A percentile compares a stretch with the other conserved stretches of the same genome.
Evolutionary conservation across 2,888 invertebrate genomes (phyloP).

Genomic region (Heliconius hortense): DNA sequence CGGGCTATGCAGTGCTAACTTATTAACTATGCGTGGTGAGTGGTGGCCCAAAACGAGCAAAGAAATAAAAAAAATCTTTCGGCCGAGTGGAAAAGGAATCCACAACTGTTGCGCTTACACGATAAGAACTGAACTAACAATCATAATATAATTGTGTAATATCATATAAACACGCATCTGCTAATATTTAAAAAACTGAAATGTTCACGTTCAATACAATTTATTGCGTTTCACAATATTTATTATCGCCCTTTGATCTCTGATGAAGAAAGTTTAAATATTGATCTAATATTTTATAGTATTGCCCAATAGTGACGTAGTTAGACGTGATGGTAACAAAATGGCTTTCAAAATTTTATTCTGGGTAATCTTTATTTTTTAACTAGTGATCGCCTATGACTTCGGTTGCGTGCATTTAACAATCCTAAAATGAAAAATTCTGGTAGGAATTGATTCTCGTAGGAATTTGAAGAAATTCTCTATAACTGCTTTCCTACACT

Average conservation of each 20-base stretch:
- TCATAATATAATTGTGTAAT: not conserved
- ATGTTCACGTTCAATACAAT: not conserved
- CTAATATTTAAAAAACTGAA: not conserved
- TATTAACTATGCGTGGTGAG: too few relatives aligned
- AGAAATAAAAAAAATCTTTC: too few relatives aligned
- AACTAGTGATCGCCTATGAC: not conserved
- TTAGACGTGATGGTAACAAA: not conserved
- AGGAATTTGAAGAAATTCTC: too few relatives aligned
- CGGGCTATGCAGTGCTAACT: not conserved
- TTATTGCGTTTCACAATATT: constrained; percentile 22
- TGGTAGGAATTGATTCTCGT: too few relatives aligned
- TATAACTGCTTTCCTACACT: too few relatives aligned
- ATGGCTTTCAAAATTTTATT: not conserved
- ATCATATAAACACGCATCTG: not conserved
- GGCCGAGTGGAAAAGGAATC: too few relatives aligned
- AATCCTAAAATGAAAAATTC: not conserved
- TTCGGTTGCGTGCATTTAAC: not conserved
- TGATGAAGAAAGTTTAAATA: constrained; percentile 20
- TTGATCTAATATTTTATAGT: constrained; percentile 5
- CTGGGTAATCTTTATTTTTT: not conserved
- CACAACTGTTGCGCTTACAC: too few relatives aligned
- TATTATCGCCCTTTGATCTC: constrained; percentile 22
- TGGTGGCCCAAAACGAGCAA: too few relatives aligned
- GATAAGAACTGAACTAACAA: not conserved
- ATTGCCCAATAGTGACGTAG: not conserved